Percentiles rank a stretch among this genome's conserved stretches.
phyloP scores from a whole-genome alignment of 2,888 invertebrate species.

The Exephanes ischioxanthus region DNA sequence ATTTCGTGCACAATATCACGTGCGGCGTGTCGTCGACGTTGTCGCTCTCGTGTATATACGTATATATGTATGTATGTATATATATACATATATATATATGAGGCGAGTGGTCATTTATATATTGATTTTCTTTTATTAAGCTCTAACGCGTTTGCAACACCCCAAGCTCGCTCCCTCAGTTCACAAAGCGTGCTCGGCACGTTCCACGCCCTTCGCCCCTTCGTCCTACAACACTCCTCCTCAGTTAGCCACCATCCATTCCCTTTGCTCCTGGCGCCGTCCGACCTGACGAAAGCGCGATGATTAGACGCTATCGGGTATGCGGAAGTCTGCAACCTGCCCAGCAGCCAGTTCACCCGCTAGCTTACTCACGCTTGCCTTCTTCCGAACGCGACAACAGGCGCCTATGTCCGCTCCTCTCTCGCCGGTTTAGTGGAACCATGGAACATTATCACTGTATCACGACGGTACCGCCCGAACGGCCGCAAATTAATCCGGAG shows the following conservation, averaged over 20 bases:
- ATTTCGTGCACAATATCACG: slow-evolving; percentile 62
- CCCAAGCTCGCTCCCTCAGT: slow-evolving; percentile 29
- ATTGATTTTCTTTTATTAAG: slow-evolving; percentile 68
- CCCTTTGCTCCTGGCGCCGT: slow-evolving; percentile 42
- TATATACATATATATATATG: neutral
- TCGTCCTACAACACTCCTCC: slow-evolving; percentile 24
- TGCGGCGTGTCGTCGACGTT: slow-evolving; percentile 44
- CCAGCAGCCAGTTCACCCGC: slow-evolving; percentile 24
- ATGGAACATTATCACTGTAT: slow-evolving; percentile 1
- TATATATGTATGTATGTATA: neutral
- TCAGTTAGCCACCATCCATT: slow-evolving; percentile 20
- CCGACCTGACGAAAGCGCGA: slow-evolving; percentile 53
- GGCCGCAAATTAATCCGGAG: slow-evolving; percentile 34
- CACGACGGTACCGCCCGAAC: neutral
- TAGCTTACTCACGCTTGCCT: slow-evolving; percentile 33
- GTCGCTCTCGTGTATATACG: slow-evolving; percentile 13
- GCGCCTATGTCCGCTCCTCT: slow-evolving; percentile 7
- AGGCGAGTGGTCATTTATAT: slow-evolving; percentile 61
- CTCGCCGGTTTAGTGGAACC: slow-evolving; percentile 4
- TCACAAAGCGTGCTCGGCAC: slow-evolving; percentile 13
- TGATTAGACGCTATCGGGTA: slow-evolving; percentile 65
- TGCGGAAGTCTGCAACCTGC: slow-evolving; percentile 63
- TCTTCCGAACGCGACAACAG: slow-evolving; percentile 20
- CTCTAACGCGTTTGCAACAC: slow-evolving; percentile 55
- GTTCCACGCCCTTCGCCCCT: slow-evolving; percentile 18